These are phyloP conservation scores for Petaurus breviceps DNA, from an alignment of 2,113 vertebrate genomes.

Conservation along the genomic window DNA sequence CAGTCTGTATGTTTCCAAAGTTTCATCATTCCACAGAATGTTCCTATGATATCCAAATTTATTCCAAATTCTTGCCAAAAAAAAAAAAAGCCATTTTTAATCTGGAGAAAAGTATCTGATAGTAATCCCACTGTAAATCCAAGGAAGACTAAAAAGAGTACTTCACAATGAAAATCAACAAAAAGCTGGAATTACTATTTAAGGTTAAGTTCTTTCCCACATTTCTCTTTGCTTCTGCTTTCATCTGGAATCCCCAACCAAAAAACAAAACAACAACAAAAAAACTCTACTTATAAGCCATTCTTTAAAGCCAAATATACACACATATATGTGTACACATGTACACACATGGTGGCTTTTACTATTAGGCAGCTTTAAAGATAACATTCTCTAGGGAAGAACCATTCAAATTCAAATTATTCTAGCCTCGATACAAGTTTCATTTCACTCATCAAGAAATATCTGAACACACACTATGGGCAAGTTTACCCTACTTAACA, in stretches of 20 bases:
- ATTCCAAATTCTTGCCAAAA: not conserved
- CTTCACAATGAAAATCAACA: not conserved
- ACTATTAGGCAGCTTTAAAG: not conserved
- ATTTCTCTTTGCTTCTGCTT: not conserved
- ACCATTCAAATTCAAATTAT: not conserved
- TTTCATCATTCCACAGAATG: not conserved
- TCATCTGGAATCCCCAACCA: not conserved
- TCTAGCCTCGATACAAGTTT: not conserved
- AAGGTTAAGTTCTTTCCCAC: not conserved
- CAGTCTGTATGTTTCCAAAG: not conserved
- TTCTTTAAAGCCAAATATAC: not conserved
- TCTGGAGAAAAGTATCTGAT: not conserved
- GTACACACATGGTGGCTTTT: not conserved
- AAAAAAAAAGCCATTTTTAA: not conserved
- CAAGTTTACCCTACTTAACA: conserved; percentile 6
- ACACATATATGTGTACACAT: not conserved
- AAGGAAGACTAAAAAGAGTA: not conserved
- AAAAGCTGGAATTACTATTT: not conserved
- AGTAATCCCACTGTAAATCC: not conserved
- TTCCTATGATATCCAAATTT: not conserved
- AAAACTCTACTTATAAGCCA: not conserved
- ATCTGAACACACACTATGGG: not conserved
- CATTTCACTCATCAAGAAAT: not conserved
- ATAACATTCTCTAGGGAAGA: not conserved
- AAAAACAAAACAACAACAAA: not conserved